Evolutionary conservation across 2,888 invertebrate species (phyloP).

Genomic region (Pseudococcus jackbeardsleyi): DNA sequence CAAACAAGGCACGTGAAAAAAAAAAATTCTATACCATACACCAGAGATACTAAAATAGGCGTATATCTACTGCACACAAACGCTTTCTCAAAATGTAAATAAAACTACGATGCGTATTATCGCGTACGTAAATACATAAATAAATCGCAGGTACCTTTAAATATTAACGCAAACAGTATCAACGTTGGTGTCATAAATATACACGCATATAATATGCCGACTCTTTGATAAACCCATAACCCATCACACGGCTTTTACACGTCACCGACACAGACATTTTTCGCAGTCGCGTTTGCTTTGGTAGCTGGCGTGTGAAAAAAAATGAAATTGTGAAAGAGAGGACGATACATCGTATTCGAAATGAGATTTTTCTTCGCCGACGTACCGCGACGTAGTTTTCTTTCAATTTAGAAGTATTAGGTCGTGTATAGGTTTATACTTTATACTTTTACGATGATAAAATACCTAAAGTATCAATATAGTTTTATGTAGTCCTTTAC

Average conservation of each 20-base stretch:
- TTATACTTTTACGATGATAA: background rate
- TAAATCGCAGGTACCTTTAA: background rate
- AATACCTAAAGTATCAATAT: background rate
- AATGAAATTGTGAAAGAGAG: background rate
- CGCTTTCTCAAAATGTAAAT: background rate
- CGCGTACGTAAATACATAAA: conserved; percentile 22
- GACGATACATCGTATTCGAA: background rate
- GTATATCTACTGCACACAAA: background rate
- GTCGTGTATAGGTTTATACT: background rate
- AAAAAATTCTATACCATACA: background rate
- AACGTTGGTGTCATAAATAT: background rate
- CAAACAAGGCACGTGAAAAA: background rate
- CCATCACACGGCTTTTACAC: background rate
- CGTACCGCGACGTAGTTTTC: background rate
- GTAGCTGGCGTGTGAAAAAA: background rate
- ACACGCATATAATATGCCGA: background rate
- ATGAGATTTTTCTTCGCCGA: background rate
- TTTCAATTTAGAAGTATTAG: background rate
- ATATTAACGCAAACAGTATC: background rate
- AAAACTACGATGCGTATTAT: conserved; percentile 11
- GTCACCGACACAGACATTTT: background rate
- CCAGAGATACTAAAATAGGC: background rate
- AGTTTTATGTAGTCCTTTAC: background rate
- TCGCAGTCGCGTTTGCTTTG: background rate
- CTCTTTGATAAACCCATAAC: conserved; percentile 19